These are phyloP conservation scores for Ephestia elutella DNA, from an alignment of 1,140 invertebrate genomes.

Conservation along the genomic window DNA sequence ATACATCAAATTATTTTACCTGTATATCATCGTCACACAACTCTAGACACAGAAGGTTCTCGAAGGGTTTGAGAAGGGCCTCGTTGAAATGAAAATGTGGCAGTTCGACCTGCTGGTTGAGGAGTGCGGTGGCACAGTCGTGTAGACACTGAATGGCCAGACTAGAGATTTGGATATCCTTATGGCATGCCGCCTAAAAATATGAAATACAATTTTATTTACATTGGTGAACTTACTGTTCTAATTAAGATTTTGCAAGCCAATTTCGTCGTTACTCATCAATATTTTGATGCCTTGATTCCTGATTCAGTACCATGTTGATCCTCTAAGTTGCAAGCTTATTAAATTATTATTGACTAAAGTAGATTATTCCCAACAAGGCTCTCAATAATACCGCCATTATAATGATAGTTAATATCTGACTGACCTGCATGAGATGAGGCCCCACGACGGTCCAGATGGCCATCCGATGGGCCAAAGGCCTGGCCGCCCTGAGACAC, in stretches of 20 bases:
- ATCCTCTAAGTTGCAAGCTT: too few species aligned
- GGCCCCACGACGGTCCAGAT: slow-evolving; percentile 92
- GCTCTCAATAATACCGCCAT: too few species aligned
- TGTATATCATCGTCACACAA: slow-evolving; percentile 93
- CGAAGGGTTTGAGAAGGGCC: slow-evolving; percentile 94
- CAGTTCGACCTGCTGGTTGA: slow-evolving; percentile 92
- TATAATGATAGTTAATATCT: background rate
- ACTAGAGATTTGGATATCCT: slow-evolving; percentile 90
- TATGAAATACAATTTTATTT: background rate
- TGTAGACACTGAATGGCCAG: slow-evolving; percentile 95
- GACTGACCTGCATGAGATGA: slow-evolving; percentile 90
- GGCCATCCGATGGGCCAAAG: slow-evolving; percentile 91
- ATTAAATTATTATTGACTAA: too few species aligned
- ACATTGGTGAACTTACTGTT: too few species aligned
- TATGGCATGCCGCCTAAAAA: slow-evolving; percentile 89
- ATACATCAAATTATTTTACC: slow-evolving; percentile 65
- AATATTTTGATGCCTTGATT: too few species aligned
- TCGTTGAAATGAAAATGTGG: slow-evolving; percentile 97
- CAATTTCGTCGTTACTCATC: too few species aligned
- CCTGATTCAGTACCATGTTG: too few species aligned
- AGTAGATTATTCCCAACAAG: too few species aligned
- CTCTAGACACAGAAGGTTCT: slow-evolving; percentile 94
- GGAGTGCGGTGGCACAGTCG: slow-evolving; percentile 89
- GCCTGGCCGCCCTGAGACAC: slow-evolving; percentile 88
- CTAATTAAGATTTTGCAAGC: too few species aligned